Evolutionary conservation across 2,888 invertebrate species (phyloP).

Genomic region (Deroplatys truncata): DNA sequence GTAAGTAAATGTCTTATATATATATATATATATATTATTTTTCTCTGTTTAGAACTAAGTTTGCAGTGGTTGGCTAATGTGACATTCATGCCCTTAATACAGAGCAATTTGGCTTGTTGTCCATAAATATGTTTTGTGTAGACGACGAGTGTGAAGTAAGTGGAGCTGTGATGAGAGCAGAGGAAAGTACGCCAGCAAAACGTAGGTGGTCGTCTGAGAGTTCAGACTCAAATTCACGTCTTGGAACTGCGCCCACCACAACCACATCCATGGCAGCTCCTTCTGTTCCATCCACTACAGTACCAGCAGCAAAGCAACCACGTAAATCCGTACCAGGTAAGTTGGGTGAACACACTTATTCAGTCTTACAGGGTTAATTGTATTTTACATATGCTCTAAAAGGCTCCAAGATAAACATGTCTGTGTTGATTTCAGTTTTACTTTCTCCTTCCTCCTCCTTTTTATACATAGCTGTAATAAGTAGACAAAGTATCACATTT

Average conservation of each 20-base stretch:
- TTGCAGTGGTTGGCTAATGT: too few species aligned
- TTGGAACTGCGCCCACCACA: slow-evolving; percentile 20
- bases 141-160: slow-evolving; percentile 24
- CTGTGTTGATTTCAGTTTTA: too few species aligned
- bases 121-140: background rate
- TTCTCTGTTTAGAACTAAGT: too few species aligned
- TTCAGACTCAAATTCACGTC: slow-evolving; percentile 32
- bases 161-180: background rate
- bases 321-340: slow-evolving; percentile 45
- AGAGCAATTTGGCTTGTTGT: background rate
- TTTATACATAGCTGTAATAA: too few species aligned
- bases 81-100: background rate
- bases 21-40: too few species aligned
- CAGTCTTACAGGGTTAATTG: background rate
- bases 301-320: slow-evolving; percentile 42
- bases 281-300: slow-evolving; percentile 29
- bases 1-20: too few species aligned
- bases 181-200: slow-evolving; percentile 36
- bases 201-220: slow-evolving; percentile 43
- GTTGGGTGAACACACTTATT: background rate
- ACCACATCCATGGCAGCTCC: slow-evolving; percentile 15
- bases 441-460: too few species aligned
- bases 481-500: too few species aligned
- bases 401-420: too few species aligned
- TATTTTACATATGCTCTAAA: background rate